A percentile compares a stretch with the other conserved stretches of the same genome.
These are phyloP conservation scores for Barnardius zonarius DNA, from an alignment of 2,113 vertebrate genomes.

Conservation along the genomic window DNA sequence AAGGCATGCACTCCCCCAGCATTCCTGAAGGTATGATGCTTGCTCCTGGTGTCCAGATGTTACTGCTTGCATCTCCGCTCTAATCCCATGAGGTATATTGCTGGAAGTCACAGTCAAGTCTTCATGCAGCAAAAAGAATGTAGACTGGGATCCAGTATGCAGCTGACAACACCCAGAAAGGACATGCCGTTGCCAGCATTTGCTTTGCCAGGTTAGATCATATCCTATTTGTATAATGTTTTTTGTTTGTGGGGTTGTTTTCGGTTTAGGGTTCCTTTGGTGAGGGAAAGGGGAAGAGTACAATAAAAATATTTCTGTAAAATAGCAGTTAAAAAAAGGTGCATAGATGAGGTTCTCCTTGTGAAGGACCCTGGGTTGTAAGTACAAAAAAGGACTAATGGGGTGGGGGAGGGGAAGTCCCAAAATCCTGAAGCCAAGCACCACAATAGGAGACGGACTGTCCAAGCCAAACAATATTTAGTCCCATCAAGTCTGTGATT, in stretches of 20 bases:
- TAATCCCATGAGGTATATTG: background rate
- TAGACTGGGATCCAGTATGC: background rate
- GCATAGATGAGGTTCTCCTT: background rate
- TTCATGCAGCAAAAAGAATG: slow-evolving; percentile 24
- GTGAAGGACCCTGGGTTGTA: background rate
- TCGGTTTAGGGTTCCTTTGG: background rate
- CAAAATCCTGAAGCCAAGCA: background rate
- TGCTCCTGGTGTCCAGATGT: slow-evolving; percentile 37
- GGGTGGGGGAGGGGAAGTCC: background rate
- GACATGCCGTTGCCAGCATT: background rate
- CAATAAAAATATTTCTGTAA: background rate
- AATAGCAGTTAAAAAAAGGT: background rate
- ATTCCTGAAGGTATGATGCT: slow-evolving; percentile 57
- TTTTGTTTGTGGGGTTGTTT: background rate
- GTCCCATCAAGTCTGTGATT: slow-evolving; percentile 18
- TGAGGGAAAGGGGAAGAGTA: background rate
- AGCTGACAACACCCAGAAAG: slow-evolving; percentile 51
- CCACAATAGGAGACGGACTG: background rate
- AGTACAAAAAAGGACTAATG: background rate
- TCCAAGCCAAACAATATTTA: slow-evolving; percentile 4
- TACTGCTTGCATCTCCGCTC: background rate
- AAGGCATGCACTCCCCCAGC: slow-evolving; percentile 20
- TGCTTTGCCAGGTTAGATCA: slow-evolving; percentile 30
- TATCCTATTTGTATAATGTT: background rate
- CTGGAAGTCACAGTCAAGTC: background rate